A percentile compares a stretch with the other conserved stretches of the same genome.
Conservation (phyloP, 2,797 vertebrate species). For the Ptychadena robeensis region DNA sequence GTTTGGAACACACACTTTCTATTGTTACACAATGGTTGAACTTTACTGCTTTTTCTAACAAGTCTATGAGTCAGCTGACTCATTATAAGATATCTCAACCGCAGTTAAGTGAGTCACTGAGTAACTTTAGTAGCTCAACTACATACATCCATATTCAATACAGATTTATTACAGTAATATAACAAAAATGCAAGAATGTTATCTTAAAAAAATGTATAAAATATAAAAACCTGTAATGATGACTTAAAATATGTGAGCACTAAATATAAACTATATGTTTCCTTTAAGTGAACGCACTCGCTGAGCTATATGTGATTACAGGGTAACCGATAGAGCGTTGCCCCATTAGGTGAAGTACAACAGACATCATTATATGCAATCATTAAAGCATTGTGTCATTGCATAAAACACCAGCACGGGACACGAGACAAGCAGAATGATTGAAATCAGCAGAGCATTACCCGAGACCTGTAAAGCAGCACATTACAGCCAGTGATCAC, state of each 20-base stretch:
- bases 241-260: background rate
- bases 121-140: too few species aligned
- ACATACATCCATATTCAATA: too few species aligned
- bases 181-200: too few species aligned
- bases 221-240: background rate
- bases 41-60: too few species aligned
- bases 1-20: too few species aligned
- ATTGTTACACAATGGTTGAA: too few species aligned
- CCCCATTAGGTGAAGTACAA: slow-evolving; percentile 50
- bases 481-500: background rate
- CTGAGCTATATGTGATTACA: slow-evolving; percentile 49
- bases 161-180: too few species aligned
- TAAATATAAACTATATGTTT: background rate
- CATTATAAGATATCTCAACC: too few species aligned
- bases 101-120: too few species aligned
- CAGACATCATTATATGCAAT: slow-evolving; percentile 48
- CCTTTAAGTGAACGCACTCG: background rate
- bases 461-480: background rate
- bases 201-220: too few species aligned
- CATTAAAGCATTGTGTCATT: slow-evolving; percentile 50
- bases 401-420: slow-evolving; percentile 48
- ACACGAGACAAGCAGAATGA: slow-evolving; percentile 32
- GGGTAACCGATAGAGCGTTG: slow-evolving; percentile 25
- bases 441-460: slow-evolving; percentile 47
- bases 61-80: too few species aligned